phyloP scores from a whole-genome alignment of 2,113 vertebrate species.

The Saimiri boliviensis region DNA sequence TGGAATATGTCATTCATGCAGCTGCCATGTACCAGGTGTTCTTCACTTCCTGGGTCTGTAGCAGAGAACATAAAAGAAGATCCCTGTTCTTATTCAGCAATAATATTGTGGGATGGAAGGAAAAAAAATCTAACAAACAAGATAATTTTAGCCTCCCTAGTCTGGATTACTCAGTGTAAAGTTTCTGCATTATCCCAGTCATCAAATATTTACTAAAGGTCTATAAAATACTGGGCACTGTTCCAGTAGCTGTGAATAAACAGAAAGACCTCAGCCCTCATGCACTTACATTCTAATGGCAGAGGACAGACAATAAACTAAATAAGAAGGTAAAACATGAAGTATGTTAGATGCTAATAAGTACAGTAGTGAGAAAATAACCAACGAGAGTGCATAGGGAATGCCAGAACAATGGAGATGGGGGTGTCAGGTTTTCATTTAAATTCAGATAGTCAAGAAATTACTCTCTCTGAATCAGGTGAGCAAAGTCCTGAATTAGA shows the following conservation, averaged over 20 bases:
- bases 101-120: neutral
- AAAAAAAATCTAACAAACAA: neutral
- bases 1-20: neutral
- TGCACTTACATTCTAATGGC: neutral
- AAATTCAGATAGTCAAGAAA: neutral
- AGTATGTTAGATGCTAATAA: neutral
- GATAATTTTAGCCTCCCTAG: neutral
- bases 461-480: neutral
- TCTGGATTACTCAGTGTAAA: neutral
- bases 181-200: neutral
- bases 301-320: neutral
- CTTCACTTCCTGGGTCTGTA: neutral
- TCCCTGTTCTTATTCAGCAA: neutral
- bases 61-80: neutral
- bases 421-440: neutral
- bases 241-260: neutral
- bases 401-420: neutral
- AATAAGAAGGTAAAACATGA: neutral
- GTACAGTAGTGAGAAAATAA: neutral
- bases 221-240: neutral
- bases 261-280: neutral
- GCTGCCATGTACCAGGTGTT: fast-evolving
- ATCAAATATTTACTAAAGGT: neutral
- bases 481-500: neutral
- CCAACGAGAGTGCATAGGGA: neutral